Base-by-base conservation (phyloP, 2,888 invertebrate species). In the Mesorhabditis belari region DNA sequence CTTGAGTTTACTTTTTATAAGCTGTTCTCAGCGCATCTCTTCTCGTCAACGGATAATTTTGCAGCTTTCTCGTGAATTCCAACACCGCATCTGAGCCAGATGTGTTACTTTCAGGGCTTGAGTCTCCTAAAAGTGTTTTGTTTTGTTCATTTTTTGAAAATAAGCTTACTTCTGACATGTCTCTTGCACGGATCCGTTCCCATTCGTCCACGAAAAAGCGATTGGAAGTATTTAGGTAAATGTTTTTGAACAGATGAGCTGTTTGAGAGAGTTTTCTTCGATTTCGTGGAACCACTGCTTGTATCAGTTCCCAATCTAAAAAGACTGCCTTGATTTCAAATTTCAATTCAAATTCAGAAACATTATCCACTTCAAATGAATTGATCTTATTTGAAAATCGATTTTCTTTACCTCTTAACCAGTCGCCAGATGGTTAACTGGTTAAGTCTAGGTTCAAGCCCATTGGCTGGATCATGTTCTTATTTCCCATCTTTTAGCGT, bases 141-240 rank as follows among this genome's bases (percentile, higher is more conserved):
- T n/a, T n/a, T 19, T 58, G 60, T 62, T 63, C 63, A 60, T 64
- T 64, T 61, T 64, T 64, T 61, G 64, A 63, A 59, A 64, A 61
- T 63, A 44, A 61, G 65, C 62, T 63, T 61, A 68, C 74, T 69
- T 59, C 75, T 65, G 52, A 67, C 62, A 60, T 74, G 74, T 29
- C 77, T 63, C 64, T 79, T 79, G 69, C 79, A 79, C 6, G 79
- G 79, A 66, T 79, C 77, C 6, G 75, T 75, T 52, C 79, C 79
- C 79, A 79, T 79, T 28, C 80, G 65, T 17, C 73, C 74, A 23
- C 80, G 68, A 62, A 80, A 80, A 26, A 80, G 60, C n/a, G 74
- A 76, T 57, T 80, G 77, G 26, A 80, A 77, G 63, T 80, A 80
- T 62, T 77, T 76, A 0, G 80, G 79, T n/a, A 80, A 60, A 57